These are phyloP conservation scores for Chesias legatella DNA, from an alignment of 2,888 invertebrate genomes.

Conservation along the genomic window DNA sequence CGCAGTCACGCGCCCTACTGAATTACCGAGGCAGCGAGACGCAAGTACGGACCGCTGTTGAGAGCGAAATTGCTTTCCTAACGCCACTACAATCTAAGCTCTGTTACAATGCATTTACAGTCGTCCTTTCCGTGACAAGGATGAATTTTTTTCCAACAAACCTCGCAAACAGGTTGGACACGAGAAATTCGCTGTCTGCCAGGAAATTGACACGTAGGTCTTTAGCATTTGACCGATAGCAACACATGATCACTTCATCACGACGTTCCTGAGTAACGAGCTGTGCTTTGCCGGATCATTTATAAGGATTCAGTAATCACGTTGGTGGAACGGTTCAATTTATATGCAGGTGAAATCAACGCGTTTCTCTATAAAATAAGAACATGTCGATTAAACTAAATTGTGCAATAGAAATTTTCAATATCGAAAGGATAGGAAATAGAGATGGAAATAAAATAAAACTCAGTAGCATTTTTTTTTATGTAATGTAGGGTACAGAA, in stretches of 20 bases:
- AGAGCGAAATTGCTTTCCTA: constrained; percentile 73
- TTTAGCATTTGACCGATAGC: constrained; percentile 53
- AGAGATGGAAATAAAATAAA: background rate
- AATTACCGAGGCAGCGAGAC: constrained; percentile 56
- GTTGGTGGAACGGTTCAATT: constrained; percentile 26
- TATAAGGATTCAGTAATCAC: constrained; percentile 28
- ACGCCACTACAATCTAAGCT: constrained; percentile 46
- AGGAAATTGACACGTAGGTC: constrained; percentile 52
- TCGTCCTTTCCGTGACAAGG: constrained; percentile 39
- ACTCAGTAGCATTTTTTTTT: no score
- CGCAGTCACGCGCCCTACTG: constrained; percentile 70
- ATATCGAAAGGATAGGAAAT: no score
- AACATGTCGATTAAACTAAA: constrained; percentile 7
- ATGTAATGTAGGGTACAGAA: no score
- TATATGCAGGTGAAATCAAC: constrained; percentile 25
- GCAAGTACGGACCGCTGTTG: constrained; percentile 53
- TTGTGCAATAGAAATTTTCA: background rate
- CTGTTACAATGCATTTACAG: constrained; percentile 40
- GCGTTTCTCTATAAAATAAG: constrained; percentile 17
- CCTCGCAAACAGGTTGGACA: constrained; percentile 56
- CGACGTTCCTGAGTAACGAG: constrained; percentile 22
- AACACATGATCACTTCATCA: constrained; percentile 33
- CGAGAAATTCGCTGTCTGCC: constrained; percentile 62
- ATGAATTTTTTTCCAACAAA: constrained; percentile 43
- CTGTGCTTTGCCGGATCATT: constrained; percentile 20